Base-by-base conservation (phyloP, 30 jellyfish, hydroid and myxozoan species). In the Calvadosia cruxmelitensis region DNA sequence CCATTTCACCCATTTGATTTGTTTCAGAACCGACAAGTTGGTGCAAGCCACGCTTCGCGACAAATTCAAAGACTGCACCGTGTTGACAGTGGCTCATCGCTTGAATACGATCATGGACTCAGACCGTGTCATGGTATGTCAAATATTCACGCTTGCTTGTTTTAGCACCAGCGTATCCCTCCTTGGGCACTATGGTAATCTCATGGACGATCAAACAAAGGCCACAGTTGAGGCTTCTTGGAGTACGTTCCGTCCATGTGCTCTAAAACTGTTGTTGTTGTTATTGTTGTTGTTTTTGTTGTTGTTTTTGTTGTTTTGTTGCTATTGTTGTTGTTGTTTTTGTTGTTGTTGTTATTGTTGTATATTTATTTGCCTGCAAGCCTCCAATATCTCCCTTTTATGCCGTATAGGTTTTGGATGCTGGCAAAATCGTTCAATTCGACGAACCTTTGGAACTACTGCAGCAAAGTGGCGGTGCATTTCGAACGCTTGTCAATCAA, bases 361-460 rank as follows among this genome's bases (percentile, higher is more conserved):
- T n/a, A n/a, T n/a, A n/a, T n/a, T n/a, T n/a, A n/a, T n/a, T n/a
- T n/a, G n/a, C n/a, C n/a, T n/a, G n/a, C n/a, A n/a, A n/a, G n/a
- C n/a, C n/a, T n/a, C n/a, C n/a, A n/a, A n/a, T n/a, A n/a, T n/a
- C n/a, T n/a, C n/a, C n/a, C n/a, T n/a, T n/a, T n/a, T n/a, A n/a
- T n/a, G n/a, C n/a, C n/a, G n/a, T n/a, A 42, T 52, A 81, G 93
- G 93, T 81, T 7, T 51, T 81, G 51, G 76, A 81, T 29, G 72
- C 72, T 73, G 93, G 93, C 2, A 51, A 53, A 3, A 65, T 81
- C 31, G 77, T 72, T 20, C 79, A 84, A 53, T 77, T 84, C 57
- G 95, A 84, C 34, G 95, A 84, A 53, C 95, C 95, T 12, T 63
- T 74, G 28, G 81, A 69, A 33, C 80, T 84, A 0, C 66, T 84